Evolutionary conservation across 2,797 vertebrate species (phyloP), one percentile per base, ranked within the genome.

Genomic region (Buphagus erythrorhynchus): DNA sequence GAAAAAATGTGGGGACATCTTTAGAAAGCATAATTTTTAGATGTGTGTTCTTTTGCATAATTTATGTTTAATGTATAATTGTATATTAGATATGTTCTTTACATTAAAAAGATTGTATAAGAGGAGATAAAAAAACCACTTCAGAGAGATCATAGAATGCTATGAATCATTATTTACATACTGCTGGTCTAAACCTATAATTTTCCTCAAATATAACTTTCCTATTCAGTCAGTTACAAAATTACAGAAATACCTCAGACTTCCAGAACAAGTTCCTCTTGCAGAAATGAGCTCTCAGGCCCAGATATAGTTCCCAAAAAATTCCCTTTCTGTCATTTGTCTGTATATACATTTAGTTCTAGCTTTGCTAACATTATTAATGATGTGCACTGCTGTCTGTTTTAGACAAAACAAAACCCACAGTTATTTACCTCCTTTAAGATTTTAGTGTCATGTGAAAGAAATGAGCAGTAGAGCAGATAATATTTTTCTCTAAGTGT

Each of bases 401-500:
- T 66, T 85, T 55, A 86, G 73, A 86, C 63, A 84, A 88, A 97
- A 94, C 14, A 33, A 95, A 54, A 75, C 4, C 13, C 45, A 73
- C 11, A 84, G 42, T 65, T 84, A 77, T 89, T 87, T 59, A 80
- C 38, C 31, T 52, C 66, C 31, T 49, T 31, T 46, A 75, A 35
- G 54, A 61, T 72, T 74, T 90, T 84, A 63, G 13, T 87, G n/a
- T 21, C 66, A 65, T 5, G 29, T 62, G 68, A 95, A 85, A 95
- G 57, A 96, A 96, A 54, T 31, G 45, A 86, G 92, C 43, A 88
- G 33, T 36, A 86, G 73, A 90, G 66, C 66, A 95, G 61, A 69
- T 49, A 48, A 77, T n/a, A 79, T 81, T 69, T 92, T 86, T 91
- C 93, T 35, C 40, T 28, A 85, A 79, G 55, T 46, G 22, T 48